Evolutionary conservation across 2,888 invertebrate species (phyloP), one percentile per base, ranked within the genome.

Genomic region (Myopa tessellatipennis): DNA sequence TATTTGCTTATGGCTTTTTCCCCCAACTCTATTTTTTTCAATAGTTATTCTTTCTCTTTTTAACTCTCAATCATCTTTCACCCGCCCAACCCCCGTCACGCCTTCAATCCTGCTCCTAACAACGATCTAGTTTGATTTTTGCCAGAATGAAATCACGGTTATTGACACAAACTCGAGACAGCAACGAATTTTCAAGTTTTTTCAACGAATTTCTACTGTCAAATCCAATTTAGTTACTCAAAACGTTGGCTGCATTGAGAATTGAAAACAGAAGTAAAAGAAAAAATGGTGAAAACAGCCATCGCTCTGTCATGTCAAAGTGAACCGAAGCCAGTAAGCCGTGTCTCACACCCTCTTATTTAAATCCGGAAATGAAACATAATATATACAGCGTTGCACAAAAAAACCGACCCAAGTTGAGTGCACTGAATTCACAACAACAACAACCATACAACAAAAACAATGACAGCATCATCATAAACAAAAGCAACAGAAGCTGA

Each of bases 291-390:
- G 5, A n/a, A 55, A 45, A 45, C 45, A 45, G 7, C 45, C 45
- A 2, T 26, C 61, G 61, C 4, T 5, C 34, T 34, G 61, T 61
- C 61, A 61, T 61, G 61, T 61, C 26, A 61, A 61, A 61, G 5
- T 26, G 61, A 61, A 61, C 26, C 1, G 34, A 61, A 18, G 26
- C 61, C 26, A 6, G 61, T 18, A 34, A 3, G 26, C 14, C 34
- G 52, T 10, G 8, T 34, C 52, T 18, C 50, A 50, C 50, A 10
- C 16, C 26, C 14, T 26, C 7, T 70, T 26, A 55, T 70, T 55
- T 36, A 58, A 38, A 55, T 58, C 36, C 58, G 38, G 58, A 71
- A 58, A 71, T 71, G 71, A 38, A 38, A 71, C 7, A 16, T 36
- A 6, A 58, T 36, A 67, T 10, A 67, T 2, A 65, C 65, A 65